A percentile compares a stretch with the other conserved stretches of the same genome.
These are phyloP conservation scores for Drosophila diplacantha DNA, from an alignment of 2,888 invertebrate genomes.

Conservation along the genomic window DNA sequence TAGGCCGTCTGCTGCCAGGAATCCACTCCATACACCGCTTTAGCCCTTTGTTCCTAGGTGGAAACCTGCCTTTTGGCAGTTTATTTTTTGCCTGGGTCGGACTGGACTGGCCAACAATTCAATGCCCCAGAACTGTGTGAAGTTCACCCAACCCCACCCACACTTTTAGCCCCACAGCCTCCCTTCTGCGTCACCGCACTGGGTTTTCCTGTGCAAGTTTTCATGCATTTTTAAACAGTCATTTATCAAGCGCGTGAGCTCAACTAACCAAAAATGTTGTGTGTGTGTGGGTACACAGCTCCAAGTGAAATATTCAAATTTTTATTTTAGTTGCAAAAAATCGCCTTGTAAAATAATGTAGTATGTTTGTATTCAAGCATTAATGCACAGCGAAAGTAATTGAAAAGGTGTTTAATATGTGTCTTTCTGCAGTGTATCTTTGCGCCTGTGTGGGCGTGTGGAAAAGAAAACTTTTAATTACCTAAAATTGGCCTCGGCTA, in stretches of 20 bases:
- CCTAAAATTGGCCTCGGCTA: conserved; percentile 52
- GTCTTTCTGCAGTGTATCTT: background rate
- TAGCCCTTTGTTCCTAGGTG: conserved; percentile 5
- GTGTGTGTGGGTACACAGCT: conserved; percentile 3
- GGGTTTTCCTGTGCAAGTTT: conserved; percentile 41
- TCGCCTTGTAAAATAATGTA: too few relatives aligned
- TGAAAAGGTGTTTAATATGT: background rate
- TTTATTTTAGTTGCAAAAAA: background rate
- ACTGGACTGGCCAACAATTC: conserved; percentile 24
- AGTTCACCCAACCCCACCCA: background rate
- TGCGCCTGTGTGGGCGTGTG: background rate
- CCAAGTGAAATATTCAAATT: background rate
- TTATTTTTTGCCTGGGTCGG: background rate
- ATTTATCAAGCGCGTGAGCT: conserved; percentile 54
- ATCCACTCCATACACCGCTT: background rate
- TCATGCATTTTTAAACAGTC: conserved; percentile 67
- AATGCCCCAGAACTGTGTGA: conserved; percentile 2
- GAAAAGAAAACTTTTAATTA: conserved; percentile 55
- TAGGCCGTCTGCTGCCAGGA: conserved; percentile 12
- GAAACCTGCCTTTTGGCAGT: conserved; percentile 18
- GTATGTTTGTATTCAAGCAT: background rate
- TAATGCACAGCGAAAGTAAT: background rate
- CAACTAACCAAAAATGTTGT: conserved; percentile 18
- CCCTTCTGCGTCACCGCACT: too few relatives aligned
- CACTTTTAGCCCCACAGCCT: background rate